Base-by-base conservation (phyloP, 2,888 invertebrate species). In the Arrhopalites spinosus region DNA sequence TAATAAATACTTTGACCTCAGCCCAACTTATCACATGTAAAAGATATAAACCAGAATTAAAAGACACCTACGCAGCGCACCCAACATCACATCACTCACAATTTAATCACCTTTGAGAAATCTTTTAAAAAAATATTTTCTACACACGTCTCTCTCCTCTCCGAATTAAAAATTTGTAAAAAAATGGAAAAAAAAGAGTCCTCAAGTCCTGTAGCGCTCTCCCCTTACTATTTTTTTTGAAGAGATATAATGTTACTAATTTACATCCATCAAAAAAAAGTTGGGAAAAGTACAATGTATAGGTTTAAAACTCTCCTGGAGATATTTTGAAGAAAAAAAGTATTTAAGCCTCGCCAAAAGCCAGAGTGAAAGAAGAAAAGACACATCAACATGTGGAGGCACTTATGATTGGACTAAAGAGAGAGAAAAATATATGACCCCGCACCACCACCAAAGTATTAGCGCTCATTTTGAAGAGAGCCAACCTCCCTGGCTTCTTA, bases 1-100 rank as follows among this genome's bases (percentile, higher is more conserved):
- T 59, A 59, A 27, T 59, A 59, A 59, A 59, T 59, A 59, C 59
- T 59, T 59, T 59, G 59, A 59, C 59, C 59, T 59, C 59, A 59
- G 13, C 59, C n/a, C 53, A 36, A 36, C 36, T 36, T 53, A 53
- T 23, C n/a, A 53, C 20, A 53, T 8, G 8, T n/a, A 20, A 15
- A 5, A 5, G 7, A 11, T 3, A 50, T 3, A 50, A 50, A 50
- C 50, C 15, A 50, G n/a, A 53, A 23, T 5, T 53, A 59, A 59
- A 59, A 59, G 59, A 59, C 59, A 59, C 59, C 59, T 59, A 59
- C 59, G 25, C 53, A 56, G 8, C 53, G 53, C 59, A 59, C 59
- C 59, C 59, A 59, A 25, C 59, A 59, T 27, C 17, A 50, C n/a
- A 59, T 59, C 59, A 59, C 59, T 25, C 59, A 59, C 5, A 20